These are phyloP conservation scores for Probaryconus sp. DNA, from an alignment of 1,140 invertebrate genomes.

Conservation along the genomic window DNA sequence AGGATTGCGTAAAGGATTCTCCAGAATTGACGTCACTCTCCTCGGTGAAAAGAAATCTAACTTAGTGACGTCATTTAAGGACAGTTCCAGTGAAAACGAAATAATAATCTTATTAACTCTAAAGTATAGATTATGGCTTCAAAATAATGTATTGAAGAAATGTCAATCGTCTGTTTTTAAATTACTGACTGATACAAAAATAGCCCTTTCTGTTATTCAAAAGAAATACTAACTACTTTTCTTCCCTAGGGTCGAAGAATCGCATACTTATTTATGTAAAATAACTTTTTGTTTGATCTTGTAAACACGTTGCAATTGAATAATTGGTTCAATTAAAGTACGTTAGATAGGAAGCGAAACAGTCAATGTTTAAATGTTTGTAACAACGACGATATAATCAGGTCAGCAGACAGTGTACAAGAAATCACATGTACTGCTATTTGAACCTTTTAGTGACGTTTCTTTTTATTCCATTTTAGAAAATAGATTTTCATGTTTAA, in stretches of 20 bases:
- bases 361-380: slow-evolving; percentile 57
- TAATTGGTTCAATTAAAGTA: slow-evolving; percentile 35
- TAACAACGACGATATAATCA: slow-evolving; percentile 47
- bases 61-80: slow-evolving; percentile 24
- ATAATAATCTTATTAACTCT: no score
- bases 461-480: slow-evolving; percentile 27
- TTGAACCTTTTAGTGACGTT: slow-evolving; percentile 47
- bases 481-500: slow-evolving; percentile 5
- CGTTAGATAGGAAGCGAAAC: slow-evolving; percentile 46
- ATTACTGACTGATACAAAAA: no score
- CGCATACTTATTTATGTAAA: no score
- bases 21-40: slow-evolving; percentile 21
- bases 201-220: no score
- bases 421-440: slow-evolving; percentile 54
- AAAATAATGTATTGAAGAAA: no score
- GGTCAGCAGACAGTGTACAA: slow-evolving; percentile 53
- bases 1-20: slow-evolving; percentile 34
- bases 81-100: slow-evolving; percentile 16
- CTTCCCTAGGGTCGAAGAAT: no score
- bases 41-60: background rate
- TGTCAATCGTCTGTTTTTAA: no score
- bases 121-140: no score
- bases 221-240: no score
- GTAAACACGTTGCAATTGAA: no score
- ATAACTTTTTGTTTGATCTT: no score